phyloP scores from a whole-genome alignment of 2,888 invertebrate species.

The Platycheirus albimanus region DNA sequence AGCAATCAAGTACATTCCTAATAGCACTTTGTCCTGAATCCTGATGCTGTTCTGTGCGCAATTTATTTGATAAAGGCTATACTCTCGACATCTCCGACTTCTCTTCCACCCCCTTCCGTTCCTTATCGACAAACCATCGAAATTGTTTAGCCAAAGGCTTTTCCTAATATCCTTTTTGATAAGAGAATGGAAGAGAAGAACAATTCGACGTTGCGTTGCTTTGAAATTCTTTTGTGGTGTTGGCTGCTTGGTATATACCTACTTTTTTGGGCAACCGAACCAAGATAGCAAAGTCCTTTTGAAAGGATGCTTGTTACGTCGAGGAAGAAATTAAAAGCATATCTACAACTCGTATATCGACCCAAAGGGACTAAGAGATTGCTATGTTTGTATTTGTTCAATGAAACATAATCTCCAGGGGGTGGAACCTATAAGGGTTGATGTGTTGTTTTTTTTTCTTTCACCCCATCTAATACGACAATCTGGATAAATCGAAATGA shows the following conservation, averaged over 20 bases:
- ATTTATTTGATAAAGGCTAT: constrained; percentile 62
- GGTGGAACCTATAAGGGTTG: constrained; percentile 68
- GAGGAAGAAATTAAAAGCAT: constrained; percentile 16
- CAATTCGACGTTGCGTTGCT: constrained; percentile 31
- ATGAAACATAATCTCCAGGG: constrained; percentile 62
- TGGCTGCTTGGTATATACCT: background rate
- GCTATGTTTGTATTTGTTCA: constrained; percentile 5
- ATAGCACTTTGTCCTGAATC: constrained; percentile 34
- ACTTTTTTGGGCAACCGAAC: constrained; percentile 7
- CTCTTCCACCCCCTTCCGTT: background rate
- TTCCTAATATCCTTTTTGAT: constrained; percentile 64
- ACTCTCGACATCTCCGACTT: constrained; percentile 13
- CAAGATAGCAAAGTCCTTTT: background rate
- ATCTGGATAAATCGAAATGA: constrained; percentile 67
- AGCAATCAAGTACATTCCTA: constrained; percentile 59
- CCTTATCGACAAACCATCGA: constrained; percentile 60
- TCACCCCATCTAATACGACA: constrained; percentile 41
- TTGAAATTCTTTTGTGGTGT: constrained; percentile 25
- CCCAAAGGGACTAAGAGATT: background rate
- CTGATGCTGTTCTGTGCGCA: constrained; percentile 44
- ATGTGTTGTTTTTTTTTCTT: no score
- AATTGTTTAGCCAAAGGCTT: constrained; percentile 61
- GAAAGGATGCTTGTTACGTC: constrained; percentile 1
- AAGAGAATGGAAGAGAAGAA: constrained; percentile 49
- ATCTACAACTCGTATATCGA: constrained; percentile 3